Evolutionary conservation across 2,888 invertebrate species (phyloP), one percentile per base, ranked within the genome.

Genomic region (Chromoteleia sp.): DNA sequence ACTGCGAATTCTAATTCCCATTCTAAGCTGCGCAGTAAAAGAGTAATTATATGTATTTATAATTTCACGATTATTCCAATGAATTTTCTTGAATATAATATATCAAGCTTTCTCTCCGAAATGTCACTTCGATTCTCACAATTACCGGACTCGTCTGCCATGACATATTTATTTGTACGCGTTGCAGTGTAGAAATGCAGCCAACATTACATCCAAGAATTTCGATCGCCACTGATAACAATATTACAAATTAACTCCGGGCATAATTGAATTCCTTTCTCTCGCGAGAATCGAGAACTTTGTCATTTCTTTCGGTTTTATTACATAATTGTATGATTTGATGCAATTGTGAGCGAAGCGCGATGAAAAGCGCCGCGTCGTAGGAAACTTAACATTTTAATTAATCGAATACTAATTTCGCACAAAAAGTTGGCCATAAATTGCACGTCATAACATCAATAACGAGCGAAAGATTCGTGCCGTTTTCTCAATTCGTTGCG

Each of bases 51-150:
- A 71, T 65, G 71, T 82, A 76, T 76, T 79, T 75, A 76, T 73
- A 82, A 79, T 82, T 82, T 82, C 78, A 65, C 67, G 78, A 79
- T 82, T 75, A 82, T 58, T 56, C 48, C 58, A 68, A 50, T 81
- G 78, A 58, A 80, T 83, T 80, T 78, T 78, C 81, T 75, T 63
- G 83, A 78, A 67, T 75, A 83, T 78, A 74, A 81, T 81, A 83
- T 79, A 83, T 83, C 75, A 81, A 83, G 81, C 83, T 83, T 83
- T 83, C 83, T 83, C 83, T 83, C 84, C 83, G 84, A 85, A 83
- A 84, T 84, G 83, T 84, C 86, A 85, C 84, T 81, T 85, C 81
- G 74, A 84, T 86, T 82, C 84, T 84, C 85, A 83, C 83, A 81
- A 84, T 77, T 82, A 80, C 76, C 76, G 59, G 77, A 68, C 79